A percentile compares a stretch with the other conserved stretches of the same genome.
These are phyloP conservation scores for Epistrophe eligans DNA, from an alignment of 2,888 invertebrate genomes.

Conservation along the genomic window DNA sequence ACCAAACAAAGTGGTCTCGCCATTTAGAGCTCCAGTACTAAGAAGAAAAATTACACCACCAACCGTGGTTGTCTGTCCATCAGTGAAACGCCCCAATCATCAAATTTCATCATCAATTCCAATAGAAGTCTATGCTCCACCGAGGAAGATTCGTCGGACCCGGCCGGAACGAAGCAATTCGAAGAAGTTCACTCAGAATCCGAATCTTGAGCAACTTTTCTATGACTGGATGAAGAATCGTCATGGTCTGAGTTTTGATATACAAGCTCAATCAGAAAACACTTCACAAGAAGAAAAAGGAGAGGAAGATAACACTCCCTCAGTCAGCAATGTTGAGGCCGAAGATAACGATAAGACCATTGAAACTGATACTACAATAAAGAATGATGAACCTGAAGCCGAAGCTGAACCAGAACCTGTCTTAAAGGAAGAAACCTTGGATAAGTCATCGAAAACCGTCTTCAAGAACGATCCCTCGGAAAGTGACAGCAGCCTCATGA, in stretches of 20 bases:
- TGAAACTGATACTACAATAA: constrained; percentile 75
- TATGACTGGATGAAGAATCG: constrained; percentile 81
- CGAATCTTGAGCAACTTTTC: constrained; percentile 80
- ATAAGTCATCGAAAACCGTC: not conserved
- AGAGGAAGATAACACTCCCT: not conserved
- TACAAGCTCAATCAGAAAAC: not conserved
- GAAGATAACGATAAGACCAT: constrained; percentile 77
- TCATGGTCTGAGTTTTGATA: constrained; percentile 80
- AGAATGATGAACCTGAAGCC: constrained; percentile 19
- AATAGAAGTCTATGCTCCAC: constrained; percentile 80
- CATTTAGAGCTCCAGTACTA: not conserved
- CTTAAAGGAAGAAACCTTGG: not conserved
- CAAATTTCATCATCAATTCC: constrained; percentile 69
- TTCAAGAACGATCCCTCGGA: constrained; percentile 31
- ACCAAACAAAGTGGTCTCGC: constrained; percentile 20
- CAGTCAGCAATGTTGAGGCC: not conserved
- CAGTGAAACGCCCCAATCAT: constrained; percentile 76
- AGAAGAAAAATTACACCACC: constrained; percentile 8
- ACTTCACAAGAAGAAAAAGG: not conserved
- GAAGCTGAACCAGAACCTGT: not conserved
- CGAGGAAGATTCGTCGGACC: constrained; percentile 80
- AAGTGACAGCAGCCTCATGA: constrained; percentile 56
- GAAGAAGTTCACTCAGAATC: constrained; percentile 79
- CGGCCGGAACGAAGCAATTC: constrained; percentile 78
- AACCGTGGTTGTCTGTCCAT: constrained; percentile 71